Base-by-base conservation (phyloP, 1,140 invertebrate genomes). In the Atta colombica region DNA sequence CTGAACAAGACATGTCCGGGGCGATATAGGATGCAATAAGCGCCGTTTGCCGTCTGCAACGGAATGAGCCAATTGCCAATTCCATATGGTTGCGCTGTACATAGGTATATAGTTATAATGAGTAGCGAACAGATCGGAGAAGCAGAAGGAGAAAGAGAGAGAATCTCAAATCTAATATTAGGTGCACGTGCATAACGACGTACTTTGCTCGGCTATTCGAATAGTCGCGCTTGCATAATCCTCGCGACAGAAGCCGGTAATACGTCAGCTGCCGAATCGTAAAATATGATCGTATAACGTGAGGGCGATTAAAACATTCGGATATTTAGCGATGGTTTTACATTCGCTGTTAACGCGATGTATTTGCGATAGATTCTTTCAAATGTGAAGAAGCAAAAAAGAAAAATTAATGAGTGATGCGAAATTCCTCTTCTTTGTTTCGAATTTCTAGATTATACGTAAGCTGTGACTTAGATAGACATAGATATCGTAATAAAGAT, bases 1-100 rank as follows among this genome's bases (percentile, higher is more conserved):
- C 81, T 90, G 82, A 90, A 88, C 89, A 75, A 90, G 89, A 90
- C 89, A 81, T 77, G 88, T 81, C 60, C 89, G 66, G 39, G 77
- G 77, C 81, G 75, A 87, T 90, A 86, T 74, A 61, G 55, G 35
- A 77, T 86, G 81, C 82, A 90, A 84, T 84, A 75, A 90, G 86
- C 81, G 85, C 87, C 89, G 87, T 82, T 45, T 82, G 85, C 77
- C 8, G 80, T 91, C 87, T 86, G 81, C 88, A 74, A 63, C 86
- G 82, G 82, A 90, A 90, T 68, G 86, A 86, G 87, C 86, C 58
- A 77, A 90, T 89, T 69, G 87, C 78, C 78, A 45, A 87, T 86
- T 88, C 84, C 72, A 63, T 61, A 45, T 65, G 86, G 85, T 66
- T 71, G 77, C 84, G 72, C 39, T 80, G 75, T 88, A 63, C 55